Evolutionary conservation across 2,113 vertebrate genomes (phyloP).

Genomic region (Lepisosteus osseus): DNA sequence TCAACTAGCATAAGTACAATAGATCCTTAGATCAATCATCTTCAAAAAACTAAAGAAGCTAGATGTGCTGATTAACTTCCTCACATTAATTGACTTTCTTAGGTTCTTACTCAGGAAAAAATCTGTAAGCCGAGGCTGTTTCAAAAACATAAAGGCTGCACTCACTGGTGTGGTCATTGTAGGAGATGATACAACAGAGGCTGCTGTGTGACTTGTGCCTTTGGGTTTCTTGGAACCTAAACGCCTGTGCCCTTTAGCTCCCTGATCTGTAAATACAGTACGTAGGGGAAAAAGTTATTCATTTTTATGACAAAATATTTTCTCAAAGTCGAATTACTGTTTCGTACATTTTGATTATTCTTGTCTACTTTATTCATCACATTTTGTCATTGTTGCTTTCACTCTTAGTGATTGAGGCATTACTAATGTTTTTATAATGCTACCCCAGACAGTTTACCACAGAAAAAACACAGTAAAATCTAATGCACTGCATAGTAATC

Average conservation of each 20-base stretch:
- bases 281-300: neutral
- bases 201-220: constrained; percentile 34
- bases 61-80: too few relatives aligned
- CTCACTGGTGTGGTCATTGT: constrained; percentile 56
- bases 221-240: constrained; percentile 46
- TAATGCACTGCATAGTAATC: too few relatives aligned
- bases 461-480: too few relatives aligned
- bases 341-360: neutral
- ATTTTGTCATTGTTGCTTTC: neutral
- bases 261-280: constrained; percentile 15
- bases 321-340: neutral
- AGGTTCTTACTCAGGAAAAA: neutral
- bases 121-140: neutral
- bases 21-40: too few relatives aligned
- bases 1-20: too few relatives aligned
- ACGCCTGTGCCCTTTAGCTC: constrained; percentile 43
- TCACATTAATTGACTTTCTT: neutral
- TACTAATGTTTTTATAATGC: neutral
- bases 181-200: constrained; percentile 39
- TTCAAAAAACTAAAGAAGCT: too few relatives aligned
- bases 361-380: neutral
- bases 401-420: too few relatives aligned
- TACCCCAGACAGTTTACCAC: too few relatives aligned
- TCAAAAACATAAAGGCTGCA: constrained; percentile 11
- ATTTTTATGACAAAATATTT: neutral